Evolutionary conservation across 2,888 invertebrate species (phyloP), one percentile per base, ranked within the genome.

Genomic region (Eilema caniola): DNA sequence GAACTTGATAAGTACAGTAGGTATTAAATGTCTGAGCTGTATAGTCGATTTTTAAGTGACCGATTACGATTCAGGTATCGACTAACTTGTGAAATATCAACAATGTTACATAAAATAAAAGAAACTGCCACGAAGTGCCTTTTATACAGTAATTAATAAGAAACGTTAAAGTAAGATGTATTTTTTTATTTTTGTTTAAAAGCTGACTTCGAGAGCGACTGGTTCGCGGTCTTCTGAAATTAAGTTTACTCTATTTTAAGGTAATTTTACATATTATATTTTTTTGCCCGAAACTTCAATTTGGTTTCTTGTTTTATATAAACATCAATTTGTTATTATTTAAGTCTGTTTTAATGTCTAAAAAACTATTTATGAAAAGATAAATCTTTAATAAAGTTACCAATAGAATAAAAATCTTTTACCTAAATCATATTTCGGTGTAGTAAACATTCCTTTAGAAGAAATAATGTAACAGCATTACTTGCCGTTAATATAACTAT

Each of bases 101-200:
- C 81, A 77, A 80, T 75, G 82, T 86, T 87, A 88, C 89, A 86
- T 89, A 88, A 90, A 90, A 87, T 89, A 88, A 90, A 90, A 87
- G 85, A 92, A 93, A 95, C 95, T 95, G 95, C 95, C 95, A 95
- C 90, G 82, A 93, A 92, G 95, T 95, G 95, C 95, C 95, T 95
- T 94, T 92, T 94, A 92, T 89, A 90, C 86, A 89, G 84, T 90
- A 87, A 88, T 86, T 88, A 83, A 78, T 80, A 79, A 80, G 84
- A 84, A 86, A 88, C 84, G 84, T 83, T 81, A 82, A 84, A 82
- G 75, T 85, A 83, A 82, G 79, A 72, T 83, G 81, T 81, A 79
- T 83, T 85, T 86, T 24, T 81, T 79, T 84, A 81, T 82, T 69
- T 72, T 78, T 79, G 80, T 83, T 78, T 79, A 73, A 77, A 76